Evolutionary conservation across 2,113 vertebrate species (phyloP).

Genomic region (Microtus montanus): DNA sequence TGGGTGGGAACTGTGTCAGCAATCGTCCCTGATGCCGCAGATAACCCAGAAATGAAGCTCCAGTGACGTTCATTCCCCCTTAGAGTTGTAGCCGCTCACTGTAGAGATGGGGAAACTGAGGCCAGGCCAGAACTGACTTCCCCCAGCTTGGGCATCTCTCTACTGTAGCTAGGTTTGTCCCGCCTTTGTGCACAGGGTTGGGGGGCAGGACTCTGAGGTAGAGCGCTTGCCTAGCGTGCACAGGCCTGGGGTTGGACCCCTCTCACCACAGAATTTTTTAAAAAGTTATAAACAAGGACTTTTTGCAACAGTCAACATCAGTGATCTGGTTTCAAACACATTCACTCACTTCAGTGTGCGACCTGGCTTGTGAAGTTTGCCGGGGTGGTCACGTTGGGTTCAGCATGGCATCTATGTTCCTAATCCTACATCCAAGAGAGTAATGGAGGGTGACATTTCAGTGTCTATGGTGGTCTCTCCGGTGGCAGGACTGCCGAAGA

Average conservation of each 20-base stretch:
- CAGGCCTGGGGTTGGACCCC: neutral
- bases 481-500: neutral
- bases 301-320: accelerated
- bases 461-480: neutral
- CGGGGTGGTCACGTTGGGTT: neutral
- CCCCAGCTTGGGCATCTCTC: neutral
- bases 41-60: constrained; percentile 16
- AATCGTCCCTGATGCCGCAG: neutral
- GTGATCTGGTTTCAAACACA: neutral
- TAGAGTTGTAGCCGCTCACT: neutral
- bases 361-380: neutral
- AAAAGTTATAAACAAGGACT: neutral
- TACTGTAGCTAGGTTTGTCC: neutral
- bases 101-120: constrained; percentile 68
- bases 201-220: neutral
- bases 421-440: neutral
- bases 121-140: neutral
- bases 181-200: neutral
- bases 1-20: constrained; percentile 68
- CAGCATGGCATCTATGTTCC: neutral
- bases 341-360: neutral
- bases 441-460: neutral
- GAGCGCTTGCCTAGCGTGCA: neutral
- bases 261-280: neutral
- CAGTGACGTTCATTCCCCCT: neutral